Evolutionary conservation across 2,888 invertebrate genomes (phyloP), one percentile per base, ranked within the genome.

Genomic region (Hartigia nigra): DNA sequence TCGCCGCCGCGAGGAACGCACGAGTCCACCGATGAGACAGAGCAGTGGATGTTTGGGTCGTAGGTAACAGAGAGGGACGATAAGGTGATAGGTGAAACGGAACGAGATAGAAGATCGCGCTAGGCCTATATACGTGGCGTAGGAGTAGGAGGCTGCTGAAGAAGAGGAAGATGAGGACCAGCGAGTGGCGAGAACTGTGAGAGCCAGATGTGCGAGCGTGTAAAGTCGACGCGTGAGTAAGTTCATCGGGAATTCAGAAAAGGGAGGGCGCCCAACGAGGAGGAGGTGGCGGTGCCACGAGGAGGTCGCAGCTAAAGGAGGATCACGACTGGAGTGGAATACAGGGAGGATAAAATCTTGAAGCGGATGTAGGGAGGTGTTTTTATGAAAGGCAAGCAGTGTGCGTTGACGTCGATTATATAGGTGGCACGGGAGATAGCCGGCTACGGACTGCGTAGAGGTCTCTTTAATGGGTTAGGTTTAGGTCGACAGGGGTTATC

Each of bases 301-400:
- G 34, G 72, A 34, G 72, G 32, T 72, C 72, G 72, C 32, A 31
- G 72, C 31, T 12, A 2, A 31, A 34, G 76, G 39, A 70, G 74
- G 79, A 70, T 76, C 70, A 77, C 55, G 75, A 70, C 23, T 12
- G 69, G 70, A 69, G 36, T 32, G 39, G 55, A 77, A 37, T 35
- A 36, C 80, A 82, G 82, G 85, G 82, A 76, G 85, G 84, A 85
- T 86, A 87, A 88, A 88, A 88, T 89, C 87, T 87, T 87, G 86
- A 85, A 88, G 84, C 90, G 90, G 91, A 90, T 90, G 90, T 90
- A 88, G 89, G 90, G 91, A 90, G 89, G 90, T 91, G 90, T 90
- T 90, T 90, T 90, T 90, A 90, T 91, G 90, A 90, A 91, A 90
- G 90, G 87, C 90, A 86, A 89, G 89, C 89, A 90, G 89, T 90